Percentiles rank a stretch among this genome's conserved stretches.
Evolutionary conservation across 2,888 invertebrate species (phyloP).

Genomic region (Tinea trinotella): DNA sequence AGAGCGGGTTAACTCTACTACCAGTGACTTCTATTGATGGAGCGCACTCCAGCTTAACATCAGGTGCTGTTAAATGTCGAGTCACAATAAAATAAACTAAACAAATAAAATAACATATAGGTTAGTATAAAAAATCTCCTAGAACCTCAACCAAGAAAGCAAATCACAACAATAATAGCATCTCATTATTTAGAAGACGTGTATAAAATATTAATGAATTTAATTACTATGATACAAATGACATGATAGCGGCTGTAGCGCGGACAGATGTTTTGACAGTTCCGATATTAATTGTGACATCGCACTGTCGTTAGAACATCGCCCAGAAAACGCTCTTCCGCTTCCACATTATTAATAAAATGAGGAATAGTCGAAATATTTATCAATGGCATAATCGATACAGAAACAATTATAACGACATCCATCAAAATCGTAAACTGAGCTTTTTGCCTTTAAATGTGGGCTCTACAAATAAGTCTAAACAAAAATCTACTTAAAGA

Average conservation of each 20-base stretch:
- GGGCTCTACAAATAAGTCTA: background rate
- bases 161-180: background rate
- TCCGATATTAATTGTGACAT: constrained; percentile 67
- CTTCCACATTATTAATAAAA: constrained; percentile 70
- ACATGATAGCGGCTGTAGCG: constrained; percentile 31
- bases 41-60: too few relatives aligned
- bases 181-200: background rate
- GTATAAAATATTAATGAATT: constrained; percentile 31
- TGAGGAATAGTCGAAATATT: constrained; percentile 71
- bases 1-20: too few relatives aligned
- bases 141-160: background rate
- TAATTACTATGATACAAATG: constrained; percentile 45
- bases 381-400: constrained; percentile 73
- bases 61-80: too few relatives aligned
- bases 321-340: constrained; percentile 57
- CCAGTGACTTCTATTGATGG: too few relatives aligned
- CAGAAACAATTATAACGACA: constrained; percentile 72
- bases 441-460: constrained; percentile 26
- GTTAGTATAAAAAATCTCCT: background rate
- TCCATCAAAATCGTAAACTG: constrained; percentile 68
- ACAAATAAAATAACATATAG: too few relatives aligned
- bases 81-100: too few relatives aligned
- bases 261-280: constrained; percentile 69
- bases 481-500: background rate
- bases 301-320: constrained; percentile 56